Evolutionary conservation across 2,888 invertebrate genomes (phyloP), one percentile per base, ranked within the genome.

Genomic region (Drosophila prolongata): DNA sequence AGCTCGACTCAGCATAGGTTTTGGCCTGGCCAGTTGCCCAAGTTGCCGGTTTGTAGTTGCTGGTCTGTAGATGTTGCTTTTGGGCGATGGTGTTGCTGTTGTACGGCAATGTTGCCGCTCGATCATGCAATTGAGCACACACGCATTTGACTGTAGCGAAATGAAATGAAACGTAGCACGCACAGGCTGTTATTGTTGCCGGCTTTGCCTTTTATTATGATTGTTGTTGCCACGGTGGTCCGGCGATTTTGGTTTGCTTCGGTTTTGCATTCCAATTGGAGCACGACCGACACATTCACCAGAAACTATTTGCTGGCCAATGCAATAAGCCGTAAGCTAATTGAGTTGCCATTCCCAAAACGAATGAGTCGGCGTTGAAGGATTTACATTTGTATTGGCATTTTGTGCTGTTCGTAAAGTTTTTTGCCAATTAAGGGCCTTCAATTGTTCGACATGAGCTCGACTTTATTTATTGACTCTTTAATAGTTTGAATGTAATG

Each of bases 51-150:
- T 47, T 14, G 47, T 30, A 16, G 60, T 19, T 34, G 14, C 16
- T 14, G 5, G 35, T 19, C 37, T 35, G 11, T 56, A 10, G 43
- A 42, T 14, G 11, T n/a, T 11, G 40, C 24, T 24, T 19, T 24
- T 13, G 38, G 13, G 4, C 9, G 46, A 53, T 24, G 38, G 64
- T 53, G 50, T 59, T 44, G 71, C 50, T 55, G 58, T 67, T 55
- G 77, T 46, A 35, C 6, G 35, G 11, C 27, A 44, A 37, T 64
- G 76, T 62, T 79, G 61, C 73, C 79, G 78, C 78, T 82, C 87
- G 82, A 81, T 88, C 88, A 85, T 84, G 89, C 84, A 87, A 86
- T 85, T 85, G 82, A 79, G 85, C 73, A 81, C 87, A 89, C 87
- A 86, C 85, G 87, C 89, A 89, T 78, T 87, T 87, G 86, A 61